Base-by-base conservation (phyloP, 2,113 vertebrate species). In the Ovis canadensis region DNA sequence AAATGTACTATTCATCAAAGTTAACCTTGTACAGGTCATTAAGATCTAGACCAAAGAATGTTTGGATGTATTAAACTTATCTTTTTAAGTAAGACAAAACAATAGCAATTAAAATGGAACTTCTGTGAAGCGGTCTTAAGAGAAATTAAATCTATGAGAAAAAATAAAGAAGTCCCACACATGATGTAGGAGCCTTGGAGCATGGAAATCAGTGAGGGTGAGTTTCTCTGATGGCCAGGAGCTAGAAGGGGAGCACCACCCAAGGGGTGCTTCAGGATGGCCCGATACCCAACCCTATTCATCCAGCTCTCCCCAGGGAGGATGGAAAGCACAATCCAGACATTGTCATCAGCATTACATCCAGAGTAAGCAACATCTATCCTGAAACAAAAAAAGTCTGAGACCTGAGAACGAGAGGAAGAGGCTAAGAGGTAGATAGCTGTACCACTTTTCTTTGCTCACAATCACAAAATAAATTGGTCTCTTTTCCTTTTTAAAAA, bases 51-150 rank as follows among this genome's bases (percentile, higher is more conserved):
- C 29, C 82, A 27, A 95, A 96, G 31, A 94, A 96, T 59, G 78
- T 96, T 90, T 95, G 78, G 19, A 64, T 92, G 95, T 90, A 88
- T 95, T 90, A 78, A 97, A 95, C 62, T 85, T 92, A 88, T 96
- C 92, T 96, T 93, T 93, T 95, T 83, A 96, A 91, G 78, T 95
- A 96, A 96, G 77, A 92, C 88, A 92, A 90, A 90, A 36, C 50
- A 43, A 31, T n/a, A 93, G 82, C 83, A 67, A 96, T 94, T 86
- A 92, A 78, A 92, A 91, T 45, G 40, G 55, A 95, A 86, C 80
- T 45, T 87, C 59, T 71, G 15, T 40, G 52, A 91, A 45, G 64
- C 50, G 33, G 55, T 88, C 55, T 92, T 89, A 54, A 84, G 29
- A 94, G 81, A 97, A 97, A 91, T 55, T 36, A 97, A 97, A 93